Conservation (phyloP, 2,888 invertebrate genomes). For the Lumbricus terrestris region DNA sequence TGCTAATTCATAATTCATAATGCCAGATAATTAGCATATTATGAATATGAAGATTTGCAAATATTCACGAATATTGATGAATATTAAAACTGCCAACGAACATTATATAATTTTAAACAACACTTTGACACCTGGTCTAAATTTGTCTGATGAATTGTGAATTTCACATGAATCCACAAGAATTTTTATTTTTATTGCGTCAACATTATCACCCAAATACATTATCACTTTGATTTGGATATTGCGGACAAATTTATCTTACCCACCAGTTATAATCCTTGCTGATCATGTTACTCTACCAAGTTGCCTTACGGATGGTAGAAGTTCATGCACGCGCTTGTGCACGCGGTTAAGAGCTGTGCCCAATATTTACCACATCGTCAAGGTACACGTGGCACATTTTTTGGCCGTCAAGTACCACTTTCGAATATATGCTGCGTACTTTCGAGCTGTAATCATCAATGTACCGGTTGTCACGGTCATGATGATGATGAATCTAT, state of each 20-base stretch:
- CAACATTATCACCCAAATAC: background rate
- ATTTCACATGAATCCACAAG: background rate
- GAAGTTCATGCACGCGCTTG: background rate
- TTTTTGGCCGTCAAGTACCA: background rate
- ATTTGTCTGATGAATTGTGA: background rate
- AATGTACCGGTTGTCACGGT: background rate
- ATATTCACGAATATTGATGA: too few relatives aligned
- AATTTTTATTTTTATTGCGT: background rate
- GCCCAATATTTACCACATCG: background rate
- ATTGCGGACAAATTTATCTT: too few relatives aligned
- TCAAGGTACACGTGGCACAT: background rate
- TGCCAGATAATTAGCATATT: too few relatives aligned
- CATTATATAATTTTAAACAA: too few relatives aligned
- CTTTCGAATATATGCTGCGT: background rate
- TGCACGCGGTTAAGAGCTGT: background rate
- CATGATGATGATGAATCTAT: background rate
- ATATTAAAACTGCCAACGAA: too few relatives aligned
- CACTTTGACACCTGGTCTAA: background rate
- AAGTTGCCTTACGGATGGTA: background rate
- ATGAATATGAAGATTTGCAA: too few relatives aligned
- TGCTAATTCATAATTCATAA: too few relatives aligned
- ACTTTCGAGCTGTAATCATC: background rate
- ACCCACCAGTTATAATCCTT: background rate
- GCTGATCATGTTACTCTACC: background rate
- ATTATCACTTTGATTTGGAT: background rate